A percentile compares a stretch with the other conserved stretches of the same genome.
Evolutionary conservation across 2,888 invertebrate species (phyloP).

Genomic region (Rhagonycha fulva): DNA sequence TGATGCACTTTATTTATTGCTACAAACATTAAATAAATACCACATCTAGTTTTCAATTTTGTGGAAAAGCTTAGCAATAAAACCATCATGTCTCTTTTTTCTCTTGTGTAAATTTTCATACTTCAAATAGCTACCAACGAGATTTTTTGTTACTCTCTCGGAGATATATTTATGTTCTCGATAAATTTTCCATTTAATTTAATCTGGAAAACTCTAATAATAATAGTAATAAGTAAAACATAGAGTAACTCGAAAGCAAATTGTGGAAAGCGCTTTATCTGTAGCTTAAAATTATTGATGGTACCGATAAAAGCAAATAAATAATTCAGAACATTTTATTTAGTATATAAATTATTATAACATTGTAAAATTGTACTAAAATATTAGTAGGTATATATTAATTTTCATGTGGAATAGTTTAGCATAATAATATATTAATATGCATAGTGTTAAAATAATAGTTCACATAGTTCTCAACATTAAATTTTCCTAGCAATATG

Average conservation of each 20-base stretch:
- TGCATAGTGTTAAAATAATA: background rate
- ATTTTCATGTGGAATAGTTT: background rate
- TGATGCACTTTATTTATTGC: background rate
- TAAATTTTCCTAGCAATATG: background rate
- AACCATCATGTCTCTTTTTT: background rate
- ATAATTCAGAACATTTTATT: too few species aligned
- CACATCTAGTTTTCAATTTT: background rate
- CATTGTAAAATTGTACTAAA: background rate
- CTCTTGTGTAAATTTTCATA: background rate
- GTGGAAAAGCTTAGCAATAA: background rate
- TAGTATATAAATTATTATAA: too few species aligned
- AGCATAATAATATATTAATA: background rate
- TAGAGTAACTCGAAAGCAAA: too few species aligned
- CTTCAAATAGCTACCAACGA: too few species aligned
- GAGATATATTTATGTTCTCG: too few species aligned
- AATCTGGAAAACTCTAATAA: too few species aligned
- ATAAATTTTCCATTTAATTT: too few species aligned
- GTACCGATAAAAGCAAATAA: too few species aligned
- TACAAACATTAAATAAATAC: background rate
- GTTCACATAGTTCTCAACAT: background rate
- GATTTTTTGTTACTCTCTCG: too few species aligned
- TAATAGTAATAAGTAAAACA: too few species aligned
- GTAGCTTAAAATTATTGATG: too few species aligned
- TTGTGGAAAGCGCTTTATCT: too few species aligned
- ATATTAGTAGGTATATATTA: background rate